Percentiles rank a stretch among this genome's conserved stretches.
Evolutionary conservation across 2,113 vertebrate species (phyloP).

Genomic region (Channa argus): DNA sequence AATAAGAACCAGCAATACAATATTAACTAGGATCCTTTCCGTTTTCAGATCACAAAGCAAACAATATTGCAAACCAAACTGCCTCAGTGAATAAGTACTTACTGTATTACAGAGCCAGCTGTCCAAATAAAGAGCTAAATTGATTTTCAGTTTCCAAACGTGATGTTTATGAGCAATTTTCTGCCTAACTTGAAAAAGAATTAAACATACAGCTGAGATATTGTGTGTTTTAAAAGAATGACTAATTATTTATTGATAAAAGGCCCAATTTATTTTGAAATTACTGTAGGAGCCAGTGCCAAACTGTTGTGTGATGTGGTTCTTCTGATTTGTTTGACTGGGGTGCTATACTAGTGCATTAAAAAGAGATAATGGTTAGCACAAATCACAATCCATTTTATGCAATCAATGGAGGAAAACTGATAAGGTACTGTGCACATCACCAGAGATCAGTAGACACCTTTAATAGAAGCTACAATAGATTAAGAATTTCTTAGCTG

Average conservation of each 20-base stretch:
- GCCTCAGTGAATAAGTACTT: conserved; percentile 27
- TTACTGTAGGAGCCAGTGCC: not conserved
- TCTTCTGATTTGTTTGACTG: not conserved
- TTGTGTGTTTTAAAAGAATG: conserved; percentile 20
- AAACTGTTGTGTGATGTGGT: not conserved
- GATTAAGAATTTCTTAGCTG: conserved; percentile 31
- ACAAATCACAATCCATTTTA: not conserved
- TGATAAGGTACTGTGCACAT: too few species aligned
- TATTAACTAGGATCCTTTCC: conserved; percentile 40
- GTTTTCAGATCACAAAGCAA: conserved; percentile 54
- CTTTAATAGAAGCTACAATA: conserved; percentile 25
- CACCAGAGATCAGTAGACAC: too few species aligned
- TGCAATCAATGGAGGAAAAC: too few species aligned
- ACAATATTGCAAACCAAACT: conserved; percentile 53
- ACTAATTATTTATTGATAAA: conserved; percentile 18
- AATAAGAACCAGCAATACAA: conserved; percentile 38
- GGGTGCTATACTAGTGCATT: not conserved
- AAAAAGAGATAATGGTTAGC: not conserved
- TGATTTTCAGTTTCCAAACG: conserved; percentile 47
- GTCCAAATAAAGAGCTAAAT: conserved; percentile 59
- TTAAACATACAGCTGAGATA: conserved; percentile 36
- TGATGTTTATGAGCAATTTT: conserved; percentile 51
- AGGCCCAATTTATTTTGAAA: conserved; percentile 9
- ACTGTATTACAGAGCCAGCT: conserved; percentile 52
- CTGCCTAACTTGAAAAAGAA: conserved; percentile 40